These are phyloP conservation scores for Coracopsis vasa DNA, from an alignment of 2,113 vertebrate species.

Conservation along the genomic window DNA sequence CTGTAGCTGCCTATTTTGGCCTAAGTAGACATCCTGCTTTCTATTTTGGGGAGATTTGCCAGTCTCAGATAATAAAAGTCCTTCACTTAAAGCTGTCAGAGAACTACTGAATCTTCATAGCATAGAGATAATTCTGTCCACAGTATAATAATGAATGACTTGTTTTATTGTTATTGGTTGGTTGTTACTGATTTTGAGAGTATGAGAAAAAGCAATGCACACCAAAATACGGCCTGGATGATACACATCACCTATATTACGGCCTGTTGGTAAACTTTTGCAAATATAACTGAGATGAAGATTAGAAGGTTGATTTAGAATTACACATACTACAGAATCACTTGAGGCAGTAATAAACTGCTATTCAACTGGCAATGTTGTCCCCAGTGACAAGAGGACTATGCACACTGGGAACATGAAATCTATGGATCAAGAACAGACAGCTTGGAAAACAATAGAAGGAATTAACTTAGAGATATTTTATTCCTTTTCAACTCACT, in stretches of 20 bases:
- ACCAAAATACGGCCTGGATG: not conserved
- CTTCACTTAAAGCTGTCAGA: not conserved
- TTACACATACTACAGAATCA: not conserved
- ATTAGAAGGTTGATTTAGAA: not conserved
- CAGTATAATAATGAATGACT: not conserved
- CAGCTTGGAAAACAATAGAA: not conserved
- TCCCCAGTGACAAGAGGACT: not conserved
- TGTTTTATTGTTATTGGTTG: not conserved
- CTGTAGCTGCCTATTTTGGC: not conserved
- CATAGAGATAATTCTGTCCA: not conserved
- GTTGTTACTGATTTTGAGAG: not conserved
- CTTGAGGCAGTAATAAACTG: not conserved
- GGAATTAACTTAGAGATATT: not conserved
- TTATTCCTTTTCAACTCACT: not conserved
- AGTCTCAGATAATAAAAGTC: not conserved
- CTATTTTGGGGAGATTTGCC: not conserved
- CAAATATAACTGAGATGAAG: not conserved
- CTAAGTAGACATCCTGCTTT: not conserved
- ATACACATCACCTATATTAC: not conserved
- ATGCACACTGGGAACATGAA: not conserved
- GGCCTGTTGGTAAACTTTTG: not conserved
- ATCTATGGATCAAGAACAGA: not conserved
- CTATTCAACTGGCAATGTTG: not conserved
- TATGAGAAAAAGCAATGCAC: not conserved
- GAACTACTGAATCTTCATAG: not conserved